Evolutionary conservation across 53 echinoderm and acorn worm species (phyloP).

Genomic region (Antedon mediterranea): DNA sequence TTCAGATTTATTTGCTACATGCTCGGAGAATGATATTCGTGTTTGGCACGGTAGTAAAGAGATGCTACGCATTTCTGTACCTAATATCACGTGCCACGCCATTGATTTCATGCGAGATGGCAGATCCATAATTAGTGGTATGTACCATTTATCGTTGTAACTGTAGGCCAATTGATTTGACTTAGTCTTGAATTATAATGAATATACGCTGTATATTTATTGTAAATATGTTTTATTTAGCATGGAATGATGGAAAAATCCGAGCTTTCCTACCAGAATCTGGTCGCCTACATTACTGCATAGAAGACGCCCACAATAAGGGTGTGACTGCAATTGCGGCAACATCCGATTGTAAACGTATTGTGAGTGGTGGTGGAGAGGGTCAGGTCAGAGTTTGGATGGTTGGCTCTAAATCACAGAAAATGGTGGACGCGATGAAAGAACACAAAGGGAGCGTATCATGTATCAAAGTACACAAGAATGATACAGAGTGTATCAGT

Average conservation of each 20-base stretch:
- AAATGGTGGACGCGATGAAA: conserved; percentile 53
- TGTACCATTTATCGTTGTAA: conserved; percentile 4
- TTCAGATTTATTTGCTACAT: conserved; percentile 71
- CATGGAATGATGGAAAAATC: conserved; percentile 96
- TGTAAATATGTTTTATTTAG: conserved; percentile 28
- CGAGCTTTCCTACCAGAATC: conserved; percentile 72
- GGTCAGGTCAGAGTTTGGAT: conserved; percentile 83
- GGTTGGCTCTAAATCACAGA: background rate
- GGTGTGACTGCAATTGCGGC: conserved; percentile 75
- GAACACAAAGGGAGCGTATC: conserved; percentile 90
- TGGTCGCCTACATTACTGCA: conserved; percentile 62
- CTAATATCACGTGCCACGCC: conserved; percentile 93
- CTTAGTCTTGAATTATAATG: too few species aligned
- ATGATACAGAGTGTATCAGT: conserved; percentile 75
- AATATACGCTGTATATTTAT: too few species aligned
- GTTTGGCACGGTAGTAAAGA: conserved; percentile 61
- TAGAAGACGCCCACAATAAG: conserved; percentile 87
- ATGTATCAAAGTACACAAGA: conserved; percentile 60
- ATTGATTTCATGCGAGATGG: conserved; percentile 66
- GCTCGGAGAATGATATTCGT: conserved; percentile 86
- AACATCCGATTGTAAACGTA: conserved; percentile 63
- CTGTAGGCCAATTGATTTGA: too few species aligned
- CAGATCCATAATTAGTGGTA: conserved; percentile 69
- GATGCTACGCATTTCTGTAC: conserved; percentile 46
- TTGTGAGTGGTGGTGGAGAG: conserved; percentile 94